Conservation (phyloP, 1,140 invertebrate genomes). For the Neomicropteryx cornuta region DNA sequence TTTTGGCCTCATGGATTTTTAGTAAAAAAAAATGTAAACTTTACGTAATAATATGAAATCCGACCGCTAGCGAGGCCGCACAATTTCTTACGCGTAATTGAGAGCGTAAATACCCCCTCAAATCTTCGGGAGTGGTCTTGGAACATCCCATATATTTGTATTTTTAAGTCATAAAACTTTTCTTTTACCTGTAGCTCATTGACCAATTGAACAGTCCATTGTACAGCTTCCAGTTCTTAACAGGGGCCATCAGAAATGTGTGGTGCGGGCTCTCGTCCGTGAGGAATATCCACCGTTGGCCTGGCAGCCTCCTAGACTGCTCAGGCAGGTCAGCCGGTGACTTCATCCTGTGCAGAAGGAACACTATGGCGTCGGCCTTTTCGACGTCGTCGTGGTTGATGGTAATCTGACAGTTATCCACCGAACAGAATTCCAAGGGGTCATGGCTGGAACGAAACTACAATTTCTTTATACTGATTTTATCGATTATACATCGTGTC, state of each 20-base stretch:
- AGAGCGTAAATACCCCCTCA: too few relatives aligned
- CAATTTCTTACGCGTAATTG: too few relatives aligned
- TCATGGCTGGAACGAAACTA: slow-evolving; percentile 19
- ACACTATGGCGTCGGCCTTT: slow-evolving; percentile 42
- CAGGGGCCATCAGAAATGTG: slow-evolving; percentile 30
- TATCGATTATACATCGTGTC: too few relatives aligned
- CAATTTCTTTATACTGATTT: background rate
- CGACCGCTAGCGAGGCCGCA: too few relatives aligned
- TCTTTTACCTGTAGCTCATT: slow-evolving; percentile 47
- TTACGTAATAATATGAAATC: too few relatives aligned
- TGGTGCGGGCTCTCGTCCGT: slow-evolving; percentile 47
- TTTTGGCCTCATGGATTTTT: too few relatives aligned
- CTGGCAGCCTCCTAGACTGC: slow-evolving; percentile 14
- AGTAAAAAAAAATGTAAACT: too few relatives aligned
- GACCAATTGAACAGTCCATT: slow-evolving; percentile 56
- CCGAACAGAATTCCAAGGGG: slow-evolving; percentile 44
- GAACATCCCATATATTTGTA: too few relatives aligned
- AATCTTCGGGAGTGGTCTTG: too few relatives aligned
- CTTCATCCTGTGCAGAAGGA: slow-evolving; percentile 42
- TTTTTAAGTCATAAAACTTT: too few relatives aligned
- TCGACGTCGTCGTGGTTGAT: slow-evolving; percentile 30
- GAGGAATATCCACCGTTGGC: slow-evolving; percentile 50
- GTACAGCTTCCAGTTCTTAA: slow-evolving; percentile 27
- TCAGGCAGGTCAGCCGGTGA: slow-evolving; percentile 24
- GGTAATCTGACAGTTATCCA: slow-evolving; percentile 40